A percentile compares a stretch with the other conserved stretches of the same genome.
phyloP scores from a whole-genome alignment of 2,113 vertebrate genomes.

The Lepisosteus osseus region DNA sequence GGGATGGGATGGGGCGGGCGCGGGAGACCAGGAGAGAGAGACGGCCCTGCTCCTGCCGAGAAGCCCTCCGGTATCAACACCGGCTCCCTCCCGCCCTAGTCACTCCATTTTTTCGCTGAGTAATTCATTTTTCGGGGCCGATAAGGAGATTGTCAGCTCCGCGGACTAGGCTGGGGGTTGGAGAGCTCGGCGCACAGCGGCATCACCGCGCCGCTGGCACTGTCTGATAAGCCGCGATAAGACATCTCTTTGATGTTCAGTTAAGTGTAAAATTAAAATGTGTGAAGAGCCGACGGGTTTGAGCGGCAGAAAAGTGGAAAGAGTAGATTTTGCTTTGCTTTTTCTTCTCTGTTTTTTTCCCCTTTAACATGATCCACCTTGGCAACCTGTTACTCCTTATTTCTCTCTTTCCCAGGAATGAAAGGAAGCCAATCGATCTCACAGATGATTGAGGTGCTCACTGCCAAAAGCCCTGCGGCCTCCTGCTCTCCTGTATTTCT shows the following conservation, averaged over 20 bases:
- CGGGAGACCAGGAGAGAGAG: neutral
- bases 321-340: slow-evolving; percentile 8
- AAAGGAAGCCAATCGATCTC: neutral
- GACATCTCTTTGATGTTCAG: slow-evolving; percentile 51
- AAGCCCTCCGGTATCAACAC: slow-evolving; percentile 41
- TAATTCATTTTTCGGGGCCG: slow-evolving; percentile 24
- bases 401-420: neutral
- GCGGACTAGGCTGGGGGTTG: slow-evolving; percentile 9
- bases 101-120: slow-evolving; percentile 36
- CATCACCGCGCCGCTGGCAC: slow-evolving; percentile 21
- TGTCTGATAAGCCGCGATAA: slow-evolving; percentile 44
- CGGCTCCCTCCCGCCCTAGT: slow-evolving; percentile 16
- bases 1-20: neutral
- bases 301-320: neutral
- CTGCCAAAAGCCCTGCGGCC: slow-evolving; percentile 26
- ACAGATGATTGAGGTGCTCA: slow-evolving; percentile 20
- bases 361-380: neutral
- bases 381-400: neutral
- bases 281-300: slow-evolving; percentile 33
- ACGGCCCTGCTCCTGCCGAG: slow-evolving; percentile 15
- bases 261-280: slow-evolving; percentile 56
- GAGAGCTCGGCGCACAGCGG: neutral
- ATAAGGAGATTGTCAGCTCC: slow-evolving; percentile 29
- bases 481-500: slow-evolving; percentile 35
- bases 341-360: slow-evolving; percentile 22